Evolutionary conservation across 2,797 vertebrate genomes (phyloP), one percentile per base, ranked within the genome.

Genomic region (Epinephelus coioides): DNA sequence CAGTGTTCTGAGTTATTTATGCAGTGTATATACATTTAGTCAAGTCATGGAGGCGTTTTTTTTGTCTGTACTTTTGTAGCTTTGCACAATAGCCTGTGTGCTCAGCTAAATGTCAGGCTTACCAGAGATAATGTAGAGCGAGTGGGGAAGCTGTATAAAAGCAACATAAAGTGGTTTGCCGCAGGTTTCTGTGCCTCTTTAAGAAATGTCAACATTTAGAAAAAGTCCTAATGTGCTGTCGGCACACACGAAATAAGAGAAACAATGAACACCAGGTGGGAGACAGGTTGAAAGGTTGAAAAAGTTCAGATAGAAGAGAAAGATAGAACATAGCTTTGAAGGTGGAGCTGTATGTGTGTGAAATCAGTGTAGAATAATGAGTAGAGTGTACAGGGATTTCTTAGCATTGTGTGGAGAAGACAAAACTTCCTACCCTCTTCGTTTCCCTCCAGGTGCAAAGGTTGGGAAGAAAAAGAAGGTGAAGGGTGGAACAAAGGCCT

Each of bases 401-500:
- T 75, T 34, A 5, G 25, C 6, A 64, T 71, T 84, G 34, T 63
- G 40, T 11, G 15, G 60, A 64, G 49, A 69, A 19, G 14, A 54
- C 57, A 69, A 46, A 80, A 76, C 61, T 50, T 59, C 46, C 25
- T 68, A 65, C 5, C 57, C 19, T 77, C n/a, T 59, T 60, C 78
- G 9, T 18, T 74, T 51, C 5, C 72, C 79, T 47, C 51, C 92
- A 99, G 98, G 97, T 95, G 96, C 97, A 73, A 99, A 98, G 96
- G 95, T 95, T 88, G 97, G 96, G n/a, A 99, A 98, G 94, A 99
- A 98, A 95, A 99, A 98, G 96, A 99, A 98, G 94, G 96, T 84
- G 81, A 99, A 98, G 94, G 96, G 96, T 88, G 94, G 96, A 84
- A 93, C 95, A 40, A 98, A 99, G 91, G 89, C 94, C 6, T 96